Conservation (phyloP, 2,113 vertebrate species). For the Solenodon paradoxus region DNA sequence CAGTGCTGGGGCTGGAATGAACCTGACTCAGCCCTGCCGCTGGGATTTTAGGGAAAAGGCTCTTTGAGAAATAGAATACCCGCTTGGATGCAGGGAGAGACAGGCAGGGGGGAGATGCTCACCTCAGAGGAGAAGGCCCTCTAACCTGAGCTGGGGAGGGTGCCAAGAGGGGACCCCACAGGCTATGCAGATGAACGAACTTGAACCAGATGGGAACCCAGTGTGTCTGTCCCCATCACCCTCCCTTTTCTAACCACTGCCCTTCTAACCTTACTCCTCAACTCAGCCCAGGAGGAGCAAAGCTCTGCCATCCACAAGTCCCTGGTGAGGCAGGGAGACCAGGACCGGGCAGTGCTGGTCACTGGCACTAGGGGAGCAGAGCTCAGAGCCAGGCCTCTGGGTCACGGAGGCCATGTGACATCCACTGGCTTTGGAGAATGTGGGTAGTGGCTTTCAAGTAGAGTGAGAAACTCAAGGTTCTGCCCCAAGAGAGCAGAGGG, state of each 20-base stretch:
- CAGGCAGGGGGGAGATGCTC: fast-evolving
- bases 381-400: not conserved
- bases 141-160: not conserved
- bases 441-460: not conserved
- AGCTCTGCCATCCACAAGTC: not conserved
- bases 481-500: not conserved
- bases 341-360: not conserved
- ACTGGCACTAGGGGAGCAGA: not conserved
- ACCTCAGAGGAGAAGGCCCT: not conserved
- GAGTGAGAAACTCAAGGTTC: not conserved
- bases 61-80: not conserved
- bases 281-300: not conserved
- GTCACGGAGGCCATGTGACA: not conserved
- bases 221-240: not conserved
- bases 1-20: not conserved
- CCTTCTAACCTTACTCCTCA: not conserved
- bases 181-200: too few relatives aligned
- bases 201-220: not conserved
- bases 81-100: not conserved
- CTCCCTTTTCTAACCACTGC: not conserved
- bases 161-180: not conserved
- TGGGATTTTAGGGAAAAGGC: not conserved
- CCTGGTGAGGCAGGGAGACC: not conserved
- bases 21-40: not conserved
- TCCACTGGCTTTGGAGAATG: not conserved